phyloP scores from a whole-genome alignment of 2,797 vertebrate species.

The Harpagifer antarcticus region DNA sequence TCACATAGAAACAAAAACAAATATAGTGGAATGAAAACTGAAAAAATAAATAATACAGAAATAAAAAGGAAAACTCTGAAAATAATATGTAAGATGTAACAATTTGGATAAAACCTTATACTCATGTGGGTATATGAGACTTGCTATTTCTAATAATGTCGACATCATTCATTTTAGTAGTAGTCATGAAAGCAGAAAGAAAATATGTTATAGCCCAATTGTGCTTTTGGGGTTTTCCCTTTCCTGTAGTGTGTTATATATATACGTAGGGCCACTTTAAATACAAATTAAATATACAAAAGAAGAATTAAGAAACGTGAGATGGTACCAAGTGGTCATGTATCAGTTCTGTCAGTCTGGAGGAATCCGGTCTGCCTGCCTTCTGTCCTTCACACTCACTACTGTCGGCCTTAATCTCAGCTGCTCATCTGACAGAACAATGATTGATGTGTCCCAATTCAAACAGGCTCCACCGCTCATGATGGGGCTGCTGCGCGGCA shows the following conservation, averaged over 20 bases:
- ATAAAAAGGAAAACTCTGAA: neutral
- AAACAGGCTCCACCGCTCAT: slow-evolving; percentile 52
- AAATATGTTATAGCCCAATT: neutral
- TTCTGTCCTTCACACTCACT: slow-evolving; percentile 41
- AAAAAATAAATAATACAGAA: neutral
- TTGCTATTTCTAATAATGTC: neutral
- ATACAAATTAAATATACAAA: too few species aligned
- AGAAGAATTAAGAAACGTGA: neutral
- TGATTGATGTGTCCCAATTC: slow-evolving; percentile 76
- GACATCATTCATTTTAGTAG: neutral
- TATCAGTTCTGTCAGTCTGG: slow-evolving; percentile 8
- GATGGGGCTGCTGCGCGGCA: slow-evolving; percentile 39
- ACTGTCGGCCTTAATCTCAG: slow-evolving; percentile 53
- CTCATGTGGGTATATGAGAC: neutral
- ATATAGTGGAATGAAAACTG: neutral
- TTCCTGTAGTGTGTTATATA: too few species aligned
- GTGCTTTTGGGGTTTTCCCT: too few species aligned
- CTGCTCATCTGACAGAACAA: slow-evolving; percentile 55
- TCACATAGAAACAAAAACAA: neutral
- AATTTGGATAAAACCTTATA: neutral
- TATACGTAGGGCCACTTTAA: too few species aligned
- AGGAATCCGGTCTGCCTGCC: slow-evolving; percentile 27
- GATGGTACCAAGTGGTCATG: neutral
- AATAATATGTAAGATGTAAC: neutral
- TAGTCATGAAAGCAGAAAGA: neutral